A percentile compares a stretch with the other conserved stretches of the same genome.
Conservation (phyloP, 2,888 invertebrate species). For the Altica lythri region DNA sequence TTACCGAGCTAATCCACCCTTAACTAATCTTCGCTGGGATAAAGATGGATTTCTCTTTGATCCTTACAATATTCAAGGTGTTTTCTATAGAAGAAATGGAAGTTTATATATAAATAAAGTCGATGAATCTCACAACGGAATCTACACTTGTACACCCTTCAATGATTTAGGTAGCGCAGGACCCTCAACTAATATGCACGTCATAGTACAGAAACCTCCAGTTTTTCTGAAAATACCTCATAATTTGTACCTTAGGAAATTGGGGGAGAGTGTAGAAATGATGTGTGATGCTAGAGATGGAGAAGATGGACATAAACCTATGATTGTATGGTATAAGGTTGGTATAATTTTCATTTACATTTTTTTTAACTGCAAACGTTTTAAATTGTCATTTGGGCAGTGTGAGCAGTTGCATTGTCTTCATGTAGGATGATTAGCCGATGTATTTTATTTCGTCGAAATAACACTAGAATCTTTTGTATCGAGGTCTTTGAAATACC, state of each 20-base stretch:
- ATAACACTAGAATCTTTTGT: too few relatives aligned
- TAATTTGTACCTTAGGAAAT: conserved; percentile 80
- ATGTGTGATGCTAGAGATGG: conserved; percentile 80
- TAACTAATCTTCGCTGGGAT: conserved; percentile 89
- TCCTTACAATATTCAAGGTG: conserved; percentile 86
- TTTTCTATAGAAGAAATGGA: conserved; percentile 74
- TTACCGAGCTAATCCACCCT: conserved; percentile 88
- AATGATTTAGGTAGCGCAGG: conserved; percentile 87
- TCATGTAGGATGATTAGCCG: too few relatives aligned
- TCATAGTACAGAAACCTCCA: conserved; percentile 84
- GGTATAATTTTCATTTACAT: conserved; percentile 30
- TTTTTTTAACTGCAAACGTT: too few relatives aligned
- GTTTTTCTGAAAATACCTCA: conserved; percentile 80
- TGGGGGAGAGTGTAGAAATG: conserved; percentile 79
- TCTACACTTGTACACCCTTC: conserved; percentile 90
- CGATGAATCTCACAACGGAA: conserved; percentile 81
- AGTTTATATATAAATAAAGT: conserved; percentile 78
- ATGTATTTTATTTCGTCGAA: too few relatives aligned
- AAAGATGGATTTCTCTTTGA: conserved; percentile 91
- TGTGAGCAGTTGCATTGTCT: too few relatives aligned
- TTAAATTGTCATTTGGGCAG: too few relatives aligned
- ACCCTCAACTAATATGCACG: conserved; percentile 81
- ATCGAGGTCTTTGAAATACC: too few relatives aligned
- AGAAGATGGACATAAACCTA: conserved; percentile 67
- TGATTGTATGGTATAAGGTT: conserved; percentile 72